phyloP scores from a whole-genome alignment of 1,140 invertebrate species.

The Cydia splendana region DNA sequence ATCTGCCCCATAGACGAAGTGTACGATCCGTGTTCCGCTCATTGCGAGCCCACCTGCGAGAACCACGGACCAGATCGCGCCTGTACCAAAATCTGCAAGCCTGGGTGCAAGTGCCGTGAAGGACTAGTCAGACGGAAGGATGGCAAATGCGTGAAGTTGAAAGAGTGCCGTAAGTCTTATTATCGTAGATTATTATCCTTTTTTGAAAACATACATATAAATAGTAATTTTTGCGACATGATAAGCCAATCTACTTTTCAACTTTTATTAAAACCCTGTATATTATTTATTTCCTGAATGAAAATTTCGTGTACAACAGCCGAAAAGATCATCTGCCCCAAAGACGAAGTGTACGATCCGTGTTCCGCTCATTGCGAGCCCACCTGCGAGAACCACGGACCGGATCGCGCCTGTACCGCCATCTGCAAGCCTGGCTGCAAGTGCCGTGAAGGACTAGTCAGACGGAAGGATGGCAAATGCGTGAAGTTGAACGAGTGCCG shows the following conservation, averaged over 20 bases:
- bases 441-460: constrained; percentile 13
- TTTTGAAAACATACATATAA: no score
- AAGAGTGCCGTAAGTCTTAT: constrained; percentile 13
- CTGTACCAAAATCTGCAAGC: not conserved
- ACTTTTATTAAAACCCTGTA: no score
- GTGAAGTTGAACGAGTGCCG: not conserved
- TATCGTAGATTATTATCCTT: no score
- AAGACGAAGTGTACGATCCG: constrained; percentile 9
- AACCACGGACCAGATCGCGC: not conserved
- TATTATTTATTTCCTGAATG: no score
- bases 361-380: constrained; percentile 27
- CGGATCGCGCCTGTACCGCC: constrained; percentile 1
- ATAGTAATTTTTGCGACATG: no score
- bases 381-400: constrained; percentile 24
- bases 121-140: constrained; percentile 26
- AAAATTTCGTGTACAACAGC: not conserved
- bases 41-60: constrained; percentile 26
- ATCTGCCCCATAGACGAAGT: constrained; percentile 15
- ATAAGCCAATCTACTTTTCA: no score
- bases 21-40: constrained; percentile 15
- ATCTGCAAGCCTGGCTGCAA: constrained; percentile 31
- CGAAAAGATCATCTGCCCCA: not conserved
- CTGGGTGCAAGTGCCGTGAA: constrained; percentile 23
- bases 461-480: constrained; percentile 24
- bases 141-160: constrained; percentile 18